Evolutionary conservation across 2,888 invertebrate genomes (phyloP).

Genomic region (Pocota personata): DNA sequence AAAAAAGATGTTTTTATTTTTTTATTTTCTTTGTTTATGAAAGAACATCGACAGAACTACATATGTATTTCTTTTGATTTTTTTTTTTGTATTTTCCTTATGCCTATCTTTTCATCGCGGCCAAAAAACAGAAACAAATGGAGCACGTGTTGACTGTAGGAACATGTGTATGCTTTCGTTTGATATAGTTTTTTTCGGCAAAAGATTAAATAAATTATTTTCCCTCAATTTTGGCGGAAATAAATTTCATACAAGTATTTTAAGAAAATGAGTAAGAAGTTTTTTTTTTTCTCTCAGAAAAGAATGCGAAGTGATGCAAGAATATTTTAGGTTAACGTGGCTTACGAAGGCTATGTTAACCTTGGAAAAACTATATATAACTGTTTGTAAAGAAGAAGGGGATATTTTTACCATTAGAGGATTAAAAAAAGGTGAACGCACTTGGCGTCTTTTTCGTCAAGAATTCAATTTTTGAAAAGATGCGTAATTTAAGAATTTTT

Average conservation of each 20-base stretch:
- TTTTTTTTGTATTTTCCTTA: background rate
- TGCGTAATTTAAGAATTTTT: no score
- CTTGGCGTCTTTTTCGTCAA: no score
- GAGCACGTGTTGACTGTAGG: background rate
- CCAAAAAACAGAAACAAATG: background rate
- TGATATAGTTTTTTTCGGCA: background rate
- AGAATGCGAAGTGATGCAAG: background rate
- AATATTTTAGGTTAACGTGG: background rate
- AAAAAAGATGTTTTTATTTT: background rate
- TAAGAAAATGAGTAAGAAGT: background rate
- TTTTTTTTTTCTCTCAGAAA: background rate
- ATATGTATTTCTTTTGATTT: constrained; percentile 9
- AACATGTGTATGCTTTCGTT: constrained; percentile 8
- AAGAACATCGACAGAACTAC: no score
- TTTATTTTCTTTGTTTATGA: background rate
- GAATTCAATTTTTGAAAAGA: no score
- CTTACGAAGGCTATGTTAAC: no score
- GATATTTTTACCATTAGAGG: no score
- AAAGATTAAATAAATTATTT: constrained; percentile 1
- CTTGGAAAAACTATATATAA: no score
- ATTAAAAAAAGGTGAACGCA: no score
- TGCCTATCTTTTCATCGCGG: background rate
- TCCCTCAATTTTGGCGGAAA: background rate
- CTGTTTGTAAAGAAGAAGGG: no score
- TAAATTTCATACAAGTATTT: constrained; percentile 6